Base-by-base conservation (phyloP, 2,888 invertebrate species). In the Ecdyonurus torrentis region DNA sequence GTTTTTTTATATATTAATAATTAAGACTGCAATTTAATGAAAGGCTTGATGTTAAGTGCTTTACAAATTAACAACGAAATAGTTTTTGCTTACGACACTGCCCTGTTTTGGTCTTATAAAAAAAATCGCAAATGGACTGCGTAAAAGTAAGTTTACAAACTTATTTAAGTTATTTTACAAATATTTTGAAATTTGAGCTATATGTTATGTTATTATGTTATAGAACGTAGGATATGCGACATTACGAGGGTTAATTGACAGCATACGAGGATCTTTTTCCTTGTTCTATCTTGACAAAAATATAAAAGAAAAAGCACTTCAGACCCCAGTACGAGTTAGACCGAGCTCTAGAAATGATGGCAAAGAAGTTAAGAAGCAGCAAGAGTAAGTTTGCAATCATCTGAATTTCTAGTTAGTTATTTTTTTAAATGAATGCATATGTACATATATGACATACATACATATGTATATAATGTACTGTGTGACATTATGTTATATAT, bases 221-320 rank as follows among this genome's bases (percentile, higher is more conserved):
- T 75, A 87, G 87, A 81, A 80, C 72, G 81, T 85, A 72, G 74
- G 81, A 64, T 76, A 79, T 70, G 84, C 86, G 64, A 75, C 86
- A 69, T 78, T 83, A 69, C 82, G 83, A 73, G 91, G 91, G 3
- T 77, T 88, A 66, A 79, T 83, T 71, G 91, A 91, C 74, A 91
- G 91, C 74, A 79, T 90, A 67, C 83, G 83, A 70, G 91, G 91
- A 66, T 84, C 86, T 70, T 78, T 84, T 20, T 83, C 87, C 63
- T 79, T 91, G 67, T 83, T 88, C 71, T 85, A 85, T 73, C 80
- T 91, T 74, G 90, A 90, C 75, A 86, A 84, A 72, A 86, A 86
- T 77, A 85, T 89, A 65, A 85, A 86, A 71, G 81, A 86, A 70
- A 78, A 81, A 65, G 77, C 79, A 20, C 75, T 80, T 69, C 80